A percentile compares a stretch with the other conserved stretches of the same genome.
Conservation (phyloP, 2,113 vertebrate species). For the Larimichthys crocea region DNA sequence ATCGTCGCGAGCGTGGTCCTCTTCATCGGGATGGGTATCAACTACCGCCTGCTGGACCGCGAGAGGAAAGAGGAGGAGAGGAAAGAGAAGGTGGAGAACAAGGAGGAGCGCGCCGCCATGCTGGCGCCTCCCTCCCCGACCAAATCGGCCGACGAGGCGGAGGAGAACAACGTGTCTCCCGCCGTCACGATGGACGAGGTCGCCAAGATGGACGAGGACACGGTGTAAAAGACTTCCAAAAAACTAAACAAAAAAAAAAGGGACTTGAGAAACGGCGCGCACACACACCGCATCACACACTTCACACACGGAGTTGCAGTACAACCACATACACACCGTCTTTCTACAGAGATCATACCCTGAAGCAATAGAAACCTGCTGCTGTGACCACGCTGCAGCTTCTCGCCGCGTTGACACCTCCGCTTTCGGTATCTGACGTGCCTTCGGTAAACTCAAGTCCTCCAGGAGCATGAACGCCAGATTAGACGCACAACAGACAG, state of each 20-base stretch:
- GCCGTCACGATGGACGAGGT: slow-evolving; percentile 51
- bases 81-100: slow-evolving; percentile 72
- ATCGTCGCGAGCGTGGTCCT: slow-evolving; percentile 89
- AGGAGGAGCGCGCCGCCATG: slow-evolving; percentile 82
- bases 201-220: slow-evolving; percentile 78
- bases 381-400: slow-evolving; percentile 2
- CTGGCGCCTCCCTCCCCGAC: slow-evolving; percentile 46
- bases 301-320: slow-evolving; percentile 22
- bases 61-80: slow-evolving; percentile 85
- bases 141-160: slow-evolving; percentile 16
- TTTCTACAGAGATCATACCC: slow-evolving; percentile 6
- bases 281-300: slow-evolving; percentile 18
- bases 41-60: slow-evolving; percentile 89
- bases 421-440: slow-evolving; percentile 44
- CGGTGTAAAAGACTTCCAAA: slow-evolving; percentile 41
- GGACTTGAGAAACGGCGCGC: neutral
- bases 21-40: slow-evolving; percentile 94
- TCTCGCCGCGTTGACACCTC: slow-evolving; percentile 2
- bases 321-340: slow-evolving; percentile 23
- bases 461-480: neutral
- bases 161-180: neutral
- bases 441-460: slow-evolving; percentile 32
- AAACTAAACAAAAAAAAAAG: neutral
- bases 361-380: slow-evolving; percentile 53
- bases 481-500: slow-evolving; percentile 17